Percentiles rank a stretch among this genome's conserved stretches.
phyloP scores from a whole-genome alignment of 2,797 vertebrate genomes.

The Sebastes umbrosus region DNA sequence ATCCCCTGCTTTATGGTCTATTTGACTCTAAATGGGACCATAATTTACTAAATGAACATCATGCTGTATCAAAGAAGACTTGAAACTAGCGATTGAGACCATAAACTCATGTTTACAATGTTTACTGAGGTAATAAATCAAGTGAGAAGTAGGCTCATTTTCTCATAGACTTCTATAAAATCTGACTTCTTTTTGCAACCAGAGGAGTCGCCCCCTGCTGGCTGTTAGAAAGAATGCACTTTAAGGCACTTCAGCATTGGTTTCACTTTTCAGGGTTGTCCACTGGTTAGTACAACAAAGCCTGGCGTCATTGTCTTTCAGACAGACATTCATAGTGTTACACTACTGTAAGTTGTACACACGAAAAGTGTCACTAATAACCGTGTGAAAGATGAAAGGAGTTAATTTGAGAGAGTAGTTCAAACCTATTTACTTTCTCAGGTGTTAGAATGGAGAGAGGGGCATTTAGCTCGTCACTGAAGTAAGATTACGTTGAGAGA shows the following conservation, averaged over 20 bases:
- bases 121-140: not conserved
- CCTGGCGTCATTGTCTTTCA: not conserved
- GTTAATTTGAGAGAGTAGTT: not conserved
- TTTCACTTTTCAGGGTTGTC: not conserved
- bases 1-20: not conserved
- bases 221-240: too few species aligned
- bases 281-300: not conserved
- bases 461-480: constrained; percentile 4
- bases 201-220: too few species aligned
- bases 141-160: not conserved
- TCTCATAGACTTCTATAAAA: too few species aligned
- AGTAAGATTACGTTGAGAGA: constrained; percentile 22
- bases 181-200: too few species aligned
- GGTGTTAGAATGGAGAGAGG: constrained; percentile 5
- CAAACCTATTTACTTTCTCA: not conserved
- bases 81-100: too few species aligned
- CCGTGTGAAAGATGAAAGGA: constrained; percentile 25
- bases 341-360: not conserved
- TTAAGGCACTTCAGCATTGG: not conserved
- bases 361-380: not conserved
- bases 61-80: rapidly evolving
- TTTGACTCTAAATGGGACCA: not conserved
- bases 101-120: too few species aligned
- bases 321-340: not conserved
- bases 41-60: too few species aligned